Conservation (phyloP, 2,888 invertebrate genomes). For the Myopa testacea region DNA sequence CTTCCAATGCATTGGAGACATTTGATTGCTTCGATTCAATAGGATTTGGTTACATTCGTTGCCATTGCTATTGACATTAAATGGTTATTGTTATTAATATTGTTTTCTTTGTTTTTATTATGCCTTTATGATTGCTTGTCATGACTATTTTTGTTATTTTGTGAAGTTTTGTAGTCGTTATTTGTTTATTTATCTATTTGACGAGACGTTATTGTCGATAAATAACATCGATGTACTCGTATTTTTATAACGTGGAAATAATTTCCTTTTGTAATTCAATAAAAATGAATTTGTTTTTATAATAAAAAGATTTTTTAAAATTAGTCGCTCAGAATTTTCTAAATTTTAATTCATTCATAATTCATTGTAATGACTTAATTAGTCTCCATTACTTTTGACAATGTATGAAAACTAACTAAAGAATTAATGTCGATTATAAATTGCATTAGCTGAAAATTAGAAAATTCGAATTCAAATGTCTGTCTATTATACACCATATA, state of each 20-base stretch:
- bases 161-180: not conserved
- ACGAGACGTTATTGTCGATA: not conserved
- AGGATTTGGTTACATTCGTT: not conserved
- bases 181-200: not conserved
- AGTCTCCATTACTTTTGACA: too few species aligned
- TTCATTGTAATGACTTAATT: too few species aligned
- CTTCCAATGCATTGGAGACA: not conserved
- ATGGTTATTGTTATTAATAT: conserved; percentile 17
- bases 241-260: not conserved
- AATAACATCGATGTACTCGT: not conserved
- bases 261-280: not conserved
- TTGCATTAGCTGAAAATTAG: not conserved
- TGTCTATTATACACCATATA: too few species aligned
- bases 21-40: not conserved
- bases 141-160: conserved; percentile 28
- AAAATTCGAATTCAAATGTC: not conserved
- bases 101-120: conserved; percentile 12
- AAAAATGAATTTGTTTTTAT: not conserved
- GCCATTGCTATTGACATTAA: conserved; percentile 22
- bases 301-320: not conserved
- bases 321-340: too few species aligned
- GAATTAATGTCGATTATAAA: not conserved
- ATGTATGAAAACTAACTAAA: too few species aligned
- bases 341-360: too few species aligned
- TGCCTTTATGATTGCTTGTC: conserved; percentile 24